Evolutionary conservation across 1,140 invertebrate genomes (phyloP), one percentile per base, ranked within the genome.

Genomic region (Cotesia typhae): DNA sequence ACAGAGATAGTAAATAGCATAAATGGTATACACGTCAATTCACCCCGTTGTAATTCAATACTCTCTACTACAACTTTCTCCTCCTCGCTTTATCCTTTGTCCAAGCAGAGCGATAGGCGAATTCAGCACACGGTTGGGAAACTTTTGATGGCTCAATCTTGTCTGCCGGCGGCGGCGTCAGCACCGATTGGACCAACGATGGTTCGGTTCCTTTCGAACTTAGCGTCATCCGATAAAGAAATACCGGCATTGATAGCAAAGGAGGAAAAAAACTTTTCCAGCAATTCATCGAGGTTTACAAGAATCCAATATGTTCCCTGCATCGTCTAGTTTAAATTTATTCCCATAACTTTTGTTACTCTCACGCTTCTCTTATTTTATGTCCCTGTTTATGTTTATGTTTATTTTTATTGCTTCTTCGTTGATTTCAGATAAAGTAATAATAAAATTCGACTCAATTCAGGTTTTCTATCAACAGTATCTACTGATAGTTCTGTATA

Each of bases 91-190:
- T 14, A 20, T 55, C 61, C 51, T 60, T 9, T 60, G 47, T 20
- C 52, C 20, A 51, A 7, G 28, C 28, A 28, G 28, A 28, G 47
- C 20, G n/a, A 5, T 41, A 28, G 20, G 70, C 6, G 67, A 76
- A 84, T 83, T 84, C 80, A 75, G 79, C 77, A 78, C 78, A 81
- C 80, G 79, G 74, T 75, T 75, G 61, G 67, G 71, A 70, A 85
- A 85, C 81, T 82, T 82, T 83, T 78, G 78, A 81, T 81, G 79
- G 78, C 79, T 85, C 82, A 83, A 84, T 85, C 80, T 82, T 80
- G 78, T 77, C 74, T 73, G 55, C 35, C n/a, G 4, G 53, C 14
- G 14, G 35, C 28, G 37, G 53, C 14, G 14, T 6, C 28, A n/a
- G 28, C 35, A 47, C 6, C 41, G 47, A 10, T 9, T 12, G 36